Conservation (phyloP, 2,888 invertebrate species). For the Antheraea yamamai region DNA sequence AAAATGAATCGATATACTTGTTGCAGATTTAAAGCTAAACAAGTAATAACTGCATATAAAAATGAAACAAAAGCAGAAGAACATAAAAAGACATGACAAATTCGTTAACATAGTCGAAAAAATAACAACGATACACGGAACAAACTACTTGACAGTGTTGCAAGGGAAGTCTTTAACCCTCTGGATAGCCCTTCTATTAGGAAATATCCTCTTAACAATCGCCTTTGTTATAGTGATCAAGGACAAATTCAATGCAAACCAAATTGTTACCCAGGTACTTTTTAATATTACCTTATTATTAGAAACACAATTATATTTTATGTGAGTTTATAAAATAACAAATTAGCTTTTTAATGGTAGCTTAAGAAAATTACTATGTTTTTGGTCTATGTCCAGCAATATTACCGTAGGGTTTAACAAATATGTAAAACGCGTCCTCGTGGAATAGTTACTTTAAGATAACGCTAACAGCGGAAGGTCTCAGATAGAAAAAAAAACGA, state of each 20-base stretch:
- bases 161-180: slow-evolving; percentile 37
- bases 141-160: slow-evolving; percentile 41
- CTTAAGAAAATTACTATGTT: too few species aligned
- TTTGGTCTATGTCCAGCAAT: too few species aligned
- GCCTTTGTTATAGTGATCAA: slow-evolving; percentile 55
- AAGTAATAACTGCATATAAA: neutral
- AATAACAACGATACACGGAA: slow-evolving; percentile 61
- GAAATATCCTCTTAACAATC: slow-evolving; percentile 44
- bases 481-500: too few species aligned
- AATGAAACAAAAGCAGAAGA: slow-evolving; percentile 1
- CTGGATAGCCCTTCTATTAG: slow-evolving; percentile 48
- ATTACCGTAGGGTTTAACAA: too few species aligned
- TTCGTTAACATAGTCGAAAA: slow-evolving; percentile 31
- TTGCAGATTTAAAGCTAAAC: neutral
- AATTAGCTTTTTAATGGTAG: too few species aligned
- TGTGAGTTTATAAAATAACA: neutral
- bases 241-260: slow-evolving; percentile 55
- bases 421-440: too few species aligned
- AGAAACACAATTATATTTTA: neutral
- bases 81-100: neutral
- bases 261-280: slow-evolving; percentile 60
- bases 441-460: too few species aligned
- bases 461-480: too few species aligned
- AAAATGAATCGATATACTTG: neutral
- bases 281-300: neutral